phyloP scores from a whole-genome alignment of 2,888 invertebrate species.

The Artemia sinica region DNA sequence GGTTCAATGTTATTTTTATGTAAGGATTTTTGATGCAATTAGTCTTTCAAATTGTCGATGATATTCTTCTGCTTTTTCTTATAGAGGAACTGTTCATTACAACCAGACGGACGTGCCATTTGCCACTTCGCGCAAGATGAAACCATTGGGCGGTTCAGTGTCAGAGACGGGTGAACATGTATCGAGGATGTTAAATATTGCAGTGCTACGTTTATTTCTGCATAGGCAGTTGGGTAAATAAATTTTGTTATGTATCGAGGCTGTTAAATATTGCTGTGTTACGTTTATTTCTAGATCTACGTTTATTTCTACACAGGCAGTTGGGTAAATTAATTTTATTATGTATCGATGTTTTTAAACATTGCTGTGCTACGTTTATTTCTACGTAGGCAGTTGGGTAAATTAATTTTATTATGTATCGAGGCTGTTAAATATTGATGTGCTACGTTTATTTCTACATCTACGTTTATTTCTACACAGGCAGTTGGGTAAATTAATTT shows the following conservation, averaged over 20 bases:
- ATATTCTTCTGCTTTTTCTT: too few species aligned
- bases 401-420: conserved; percentile 15
- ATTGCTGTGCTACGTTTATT: conserved; percentile 17
- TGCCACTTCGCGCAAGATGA: conserved; percentile 17
- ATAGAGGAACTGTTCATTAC: conserved; percentile 21
- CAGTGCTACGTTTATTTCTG: conserved; percentile 17
- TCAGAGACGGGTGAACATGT: conserved; percentile 19
- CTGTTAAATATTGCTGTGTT: conserved; percentile 17
- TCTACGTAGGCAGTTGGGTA: conserved; percentile 19
- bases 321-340: conserved; percentile 17
- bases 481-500: conserved; percentile 19
- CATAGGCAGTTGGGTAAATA: conserved; percentile 20
- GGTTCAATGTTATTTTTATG: too few species aligned
- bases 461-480: not conserved
- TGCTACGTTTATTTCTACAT: conserved; percentile 17
- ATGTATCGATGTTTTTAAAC: conserved; percentile 19
- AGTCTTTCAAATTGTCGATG: too few species aligned
- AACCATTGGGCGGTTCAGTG: conserved; percentile 8
- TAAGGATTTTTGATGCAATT: too few species aligned
- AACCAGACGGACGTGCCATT: conserved; percentile 21
- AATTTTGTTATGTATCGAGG: conserved; percentile 12
- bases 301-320: not conserved
- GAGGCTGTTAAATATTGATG: conserved; percentile 18
- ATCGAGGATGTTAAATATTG: conserved; percentile 19
- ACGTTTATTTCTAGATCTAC: conserved; percentile 15